Conservation (phyloP, 2,888 invertebrate genomes). For the Lomographa bimaculata region DNA sequence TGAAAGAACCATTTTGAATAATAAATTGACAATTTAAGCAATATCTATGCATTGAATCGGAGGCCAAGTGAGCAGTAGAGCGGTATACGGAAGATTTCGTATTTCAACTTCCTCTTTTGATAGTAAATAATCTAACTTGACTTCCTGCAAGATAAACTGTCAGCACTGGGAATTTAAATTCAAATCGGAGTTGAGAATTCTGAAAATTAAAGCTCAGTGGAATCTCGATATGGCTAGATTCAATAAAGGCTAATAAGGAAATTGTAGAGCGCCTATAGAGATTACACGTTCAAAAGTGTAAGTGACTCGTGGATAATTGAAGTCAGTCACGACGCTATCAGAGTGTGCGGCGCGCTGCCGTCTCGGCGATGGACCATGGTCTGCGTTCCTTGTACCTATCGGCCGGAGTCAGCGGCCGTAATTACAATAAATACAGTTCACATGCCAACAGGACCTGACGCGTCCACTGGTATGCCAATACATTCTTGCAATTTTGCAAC, state of each 20-base stretch:
- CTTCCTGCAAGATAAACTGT: conserved; percentile 7
- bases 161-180: conserved; percentile 3
- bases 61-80: conserved; percentile 4
- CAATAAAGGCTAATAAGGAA: conserved; percentile 30
- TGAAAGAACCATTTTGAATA: conserved; percentile 17
- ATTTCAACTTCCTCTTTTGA: conserved; percentile 5
- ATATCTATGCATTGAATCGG: conserved; percentile 16
- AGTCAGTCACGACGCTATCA: conserved; percentile 52
- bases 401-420: conserved; percentile 59
- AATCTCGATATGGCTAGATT: conserved; percentile 24
- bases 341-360: conserved; percentile 47
- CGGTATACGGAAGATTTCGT: conserved; percentile 1
- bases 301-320: conserved; percentile 53
- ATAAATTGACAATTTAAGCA: conserved; percentile 20
- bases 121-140: conserved; percentile 3
- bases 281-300: conserved; percentile 42
- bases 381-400: conserved; percentile 11
- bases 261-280: conserved; percentile 23
- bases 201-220: conserved; percentile 6
- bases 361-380: conserved; percentile 47
- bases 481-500: conserved; percentile 67
- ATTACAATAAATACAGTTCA: conserved; percentile 76
- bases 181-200: conserved; percentile 1
- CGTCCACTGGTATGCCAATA: conserved; percentile 51
- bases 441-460: conserved; percentile 64